Conservation (phyloP, 2,113 vertebrate genomes). For the Halcyon malimbica region DNA sequence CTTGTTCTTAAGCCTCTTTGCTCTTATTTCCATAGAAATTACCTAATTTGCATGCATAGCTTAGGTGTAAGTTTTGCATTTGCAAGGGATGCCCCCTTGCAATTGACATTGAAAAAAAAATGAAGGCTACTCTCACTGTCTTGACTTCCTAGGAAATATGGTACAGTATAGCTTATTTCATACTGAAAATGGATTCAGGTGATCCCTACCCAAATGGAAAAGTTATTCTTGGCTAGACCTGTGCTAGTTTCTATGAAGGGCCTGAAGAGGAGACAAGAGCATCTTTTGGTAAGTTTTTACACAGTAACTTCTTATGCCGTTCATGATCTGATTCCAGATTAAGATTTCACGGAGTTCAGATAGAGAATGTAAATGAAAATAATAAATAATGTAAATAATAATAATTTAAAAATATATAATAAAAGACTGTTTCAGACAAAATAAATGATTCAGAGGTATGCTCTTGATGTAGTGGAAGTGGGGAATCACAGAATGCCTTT, state of each 20-base stretch:
- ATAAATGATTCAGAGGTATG: not conserved
- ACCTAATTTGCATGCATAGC: not conserved
- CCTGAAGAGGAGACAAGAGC: not conserved
- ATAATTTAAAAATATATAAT: not conserved
- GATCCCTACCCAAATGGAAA: not conserved
- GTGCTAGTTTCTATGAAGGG: not conserved
- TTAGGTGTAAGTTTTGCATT: not conserved
- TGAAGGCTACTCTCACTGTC: not conserved
- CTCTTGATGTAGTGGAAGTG: not conserved
- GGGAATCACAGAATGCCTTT: not conserved
- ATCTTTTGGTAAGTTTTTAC: not conserved
- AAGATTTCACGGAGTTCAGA: not conserved
- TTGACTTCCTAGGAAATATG: not conserved
- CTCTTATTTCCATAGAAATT: not conserved
- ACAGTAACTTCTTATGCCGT: not conserved
- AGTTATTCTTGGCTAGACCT: not conserved
- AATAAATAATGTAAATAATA: not conserved
- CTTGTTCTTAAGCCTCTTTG: not conserved
- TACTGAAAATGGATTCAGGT: not conserved
- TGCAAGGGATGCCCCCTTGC: not conserved
- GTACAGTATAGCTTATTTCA: not conserved
- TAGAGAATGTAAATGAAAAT: not conserved
- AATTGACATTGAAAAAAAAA: not conserved
- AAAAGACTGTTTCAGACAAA: not conserved
- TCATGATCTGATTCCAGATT: not conserved